A percentile compares a stretch with the other conserved stretches of the same genome.
phyloP scores from a whole-genome alignment of 92 coral and sea anemone genomes.

The Muricea muricata region DNA sequence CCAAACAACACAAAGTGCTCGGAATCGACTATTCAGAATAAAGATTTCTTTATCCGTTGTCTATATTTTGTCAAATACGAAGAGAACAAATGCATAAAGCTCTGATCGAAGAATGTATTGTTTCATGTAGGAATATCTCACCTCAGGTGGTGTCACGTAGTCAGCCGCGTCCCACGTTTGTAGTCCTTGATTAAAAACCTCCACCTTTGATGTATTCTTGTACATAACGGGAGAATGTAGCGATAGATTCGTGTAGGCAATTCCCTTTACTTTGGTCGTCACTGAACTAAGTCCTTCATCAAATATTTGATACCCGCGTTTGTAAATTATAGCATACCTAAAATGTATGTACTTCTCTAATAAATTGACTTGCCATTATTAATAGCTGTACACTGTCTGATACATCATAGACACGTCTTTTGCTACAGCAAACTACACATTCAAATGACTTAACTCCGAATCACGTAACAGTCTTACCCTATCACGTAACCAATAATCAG shows the following conservation, averaged over 20 bases:
- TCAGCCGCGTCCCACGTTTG: constrained; percentile 92
- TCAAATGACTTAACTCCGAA: too few species aligned
- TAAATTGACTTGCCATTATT: not conserved
- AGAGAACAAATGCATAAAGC: too few species aligned
- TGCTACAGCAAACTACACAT: too few species aligned
- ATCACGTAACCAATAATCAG: constrained; percentile 70
- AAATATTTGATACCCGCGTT: not conserved
- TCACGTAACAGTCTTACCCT: too few species aligned
- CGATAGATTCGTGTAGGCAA: not conserved
- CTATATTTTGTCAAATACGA: too few species aligned
- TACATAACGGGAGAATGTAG: not conserved
- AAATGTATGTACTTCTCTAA: not conserved
- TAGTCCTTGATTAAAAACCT: constrained; percentile 48
- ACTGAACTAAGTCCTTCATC: not conserved
- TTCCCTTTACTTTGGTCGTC: not conserved
- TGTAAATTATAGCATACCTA: constrained; percentile 4
- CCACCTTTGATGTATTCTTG: not conserved
- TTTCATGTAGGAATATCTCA: too few species aligned
- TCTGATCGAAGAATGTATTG: too few species aligned
- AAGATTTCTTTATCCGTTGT: too few species aligned
- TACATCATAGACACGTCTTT: too few species aligned
- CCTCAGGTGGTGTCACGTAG: constrained; percentile 92
- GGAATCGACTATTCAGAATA: too few species aligned
- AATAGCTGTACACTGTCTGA: too few species aligned
- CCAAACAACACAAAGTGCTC: too few species aligned